Evolutionary conservation across 2,797 vertebrate genomes (phyloP).

Genomic region (Acomys russatus): DNA sequence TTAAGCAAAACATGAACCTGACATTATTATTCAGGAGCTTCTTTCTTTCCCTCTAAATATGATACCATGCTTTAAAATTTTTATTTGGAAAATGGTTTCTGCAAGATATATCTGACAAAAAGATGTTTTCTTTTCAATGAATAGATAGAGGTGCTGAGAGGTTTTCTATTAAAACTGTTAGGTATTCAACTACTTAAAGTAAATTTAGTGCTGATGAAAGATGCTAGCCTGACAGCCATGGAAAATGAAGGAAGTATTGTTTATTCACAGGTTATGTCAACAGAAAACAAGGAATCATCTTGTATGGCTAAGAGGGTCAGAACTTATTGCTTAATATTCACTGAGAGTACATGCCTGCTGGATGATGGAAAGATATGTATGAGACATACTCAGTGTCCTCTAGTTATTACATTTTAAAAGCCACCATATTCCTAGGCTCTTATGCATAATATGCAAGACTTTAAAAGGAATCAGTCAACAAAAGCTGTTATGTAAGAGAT

Average conservation of each 20-base stretch:
- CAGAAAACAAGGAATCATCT: slow-evolving; percentile 72
- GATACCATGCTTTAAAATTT: slow-evolving; percentile 54
- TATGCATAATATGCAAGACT: slow-evolving; percentile 43
- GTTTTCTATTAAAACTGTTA: slow-evolving; percentile 61
- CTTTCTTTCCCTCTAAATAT: slow-evolving; percentile 77
- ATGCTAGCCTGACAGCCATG: slow-evolving; percentile 49
- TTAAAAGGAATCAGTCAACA: slow-evolving; percentile 61
- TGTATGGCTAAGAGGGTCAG: slow-evolving; percentile 72
- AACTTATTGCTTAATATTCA: slow-evolving; percentile 78
- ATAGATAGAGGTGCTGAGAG: slow-evolving; percentile 62
- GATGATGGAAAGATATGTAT: slow-evolving; percentile 64
- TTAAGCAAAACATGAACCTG: slow-evolving; percentile 79
- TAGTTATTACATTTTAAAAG: slow-evolving; percentile 68
- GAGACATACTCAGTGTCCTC: slow-evolving; percentile 63
- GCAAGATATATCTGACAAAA: slow-evolving; percentile 60
- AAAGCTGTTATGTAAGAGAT: slow-evolving; percentile 26
- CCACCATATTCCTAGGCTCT: slow-evolving; percentile 26
- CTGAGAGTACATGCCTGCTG: slow-evolving; percentile 6
- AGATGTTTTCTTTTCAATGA: slow-evolving; percentile 70
- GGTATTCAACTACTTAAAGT: slow-evolving; percentile 57
- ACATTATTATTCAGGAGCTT: slow-evolving; percentile 77
- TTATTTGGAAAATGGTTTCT: slow-evolving; percentile 76
- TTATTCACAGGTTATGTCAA: slow-evolving; percentile 73
- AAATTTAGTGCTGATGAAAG: slow-evolving; percentile 41
- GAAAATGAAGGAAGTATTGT: slow-evolving; percentile 73